Evolutionary conservation across 2,888 invertebrate species (phyloP).

Genomic region (Eucriotettix oculatus): DNA sequence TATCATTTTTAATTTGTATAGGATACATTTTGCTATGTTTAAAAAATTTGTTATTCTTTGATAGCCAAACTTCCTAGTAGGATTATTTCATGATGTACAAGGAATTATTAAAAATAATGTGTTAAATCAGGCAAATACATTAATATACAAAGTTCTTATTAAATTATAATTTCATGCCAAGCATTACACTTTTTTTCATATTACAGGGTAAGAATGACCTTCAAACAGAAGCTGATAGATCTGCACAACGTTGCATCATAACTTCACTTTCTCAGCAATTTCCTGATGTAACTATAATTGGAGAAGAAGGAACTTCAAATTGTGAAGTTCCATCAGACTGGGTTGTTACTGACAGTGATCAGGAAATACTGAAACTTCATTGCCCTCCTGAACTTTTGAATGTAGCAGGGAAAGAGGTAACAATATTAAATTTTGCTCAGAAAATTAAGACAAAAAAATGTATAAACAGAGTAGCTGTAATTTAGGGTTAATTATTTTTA

Average conservation of each 20-base stretch:
- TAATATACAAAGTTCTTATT: not conserved
- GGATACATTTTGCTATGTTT: no score
- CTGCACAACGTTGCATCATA: slow-evolving; percentile 85
- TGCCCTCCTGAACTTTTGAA: slow-evolving; percentile 52
- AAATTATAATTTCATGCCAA: not conserved
- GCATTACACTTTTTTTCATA: slow-evolving; percentile 12
- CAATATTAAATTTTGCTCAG: not conserved
- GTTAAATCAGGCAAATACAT: no score
- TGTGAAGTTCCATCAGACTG: slow-evolving; percentile 55
- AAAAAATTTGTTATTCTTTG: no score
- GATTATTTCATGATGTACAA: no score
- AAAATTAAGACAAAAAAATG: no score
- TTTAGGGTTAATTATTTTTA: no score
- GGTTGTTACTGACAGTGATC: slow-evolving; percentile 55
- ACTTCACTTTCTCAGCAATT: slow-evolving; percentile 71
- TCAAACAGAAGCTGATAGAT: slow-evolving; percentile 95
- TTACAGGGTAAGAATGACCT: slow-evolving; percentile 73
- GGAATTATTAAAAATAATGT: no score
- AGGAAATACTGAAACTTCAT: slow-evolving; percentile 40
- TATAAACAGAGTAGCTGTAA: no score
- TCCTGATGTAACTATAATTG: slow-evolving; percentile 68
- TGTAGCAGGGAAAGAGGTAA: slow-evolving; percentile 55
- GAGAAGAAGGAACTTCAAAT: slow-evolving; percentile 68
- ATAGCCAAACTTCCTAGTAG: no score
- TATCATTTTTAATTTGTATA: no score